Conservation (phyloP, 2,888 invertebrate genomes). For the Pristionchus mayeri region DNA sequence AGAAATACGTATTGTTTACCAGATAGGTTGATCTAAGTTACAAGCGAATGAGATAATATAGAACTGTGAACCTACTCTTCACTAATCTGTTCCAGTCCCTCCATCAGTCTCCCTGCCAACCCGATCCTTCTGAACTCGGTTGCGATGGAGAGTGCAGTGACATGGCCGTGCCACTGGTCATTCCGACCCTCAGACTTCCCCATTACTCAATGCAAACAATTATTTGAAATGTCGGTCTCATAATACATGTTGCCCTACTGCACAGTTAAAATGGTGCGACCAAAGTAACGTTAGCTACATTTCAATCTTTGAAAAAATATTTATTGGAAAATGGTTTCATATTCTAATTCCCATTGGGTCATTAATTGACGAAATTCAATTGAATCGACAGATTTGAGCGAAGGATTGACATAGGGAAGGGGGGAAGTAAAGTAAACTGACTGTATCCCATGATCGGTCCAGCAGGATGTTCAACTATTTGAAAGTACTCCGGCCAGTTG, state of each 20-base stretch:
- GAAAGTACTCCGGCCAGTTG: slow-evolving; percentile 98
- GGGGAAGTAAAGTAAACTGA: slow-evolving; percentile 80
- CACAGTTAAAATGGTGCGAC: too few relatives aligned
- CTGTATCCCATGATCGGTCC: slow-evolving; percentile 99
- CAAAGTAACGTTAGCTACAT: too few relatives aligned
- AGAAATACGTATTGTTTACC: too few relatives aligned
- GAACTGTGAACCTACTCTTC: slow-evolving; percentile 85
- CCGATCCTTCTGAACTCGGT: slow-evolving; percentile 93
- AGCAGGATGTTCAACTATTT: slow-evolving; percentile 94
- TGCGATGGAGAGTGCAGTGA: slow-evolving; percentile 96
- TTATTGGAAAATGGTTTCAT: too few relatives aligned
- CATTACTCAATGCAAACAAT: slow-evolving; percentile 85
- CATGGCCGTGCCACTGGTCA: slow-evolving; percentile 99
- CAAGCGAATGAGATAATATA: too few relatives aligned
- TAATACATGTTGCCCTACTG: not conserved
- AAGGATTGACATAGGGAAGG: too few relatives aligned
- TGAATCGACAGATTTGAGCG: too few relatives aligned
- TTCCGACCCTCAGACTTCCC: slow-evolving; percentile 97
- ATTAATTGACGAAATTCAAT: too few relatives aligned
- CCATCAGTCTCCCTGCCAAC: slow-evolving; percentile 93
- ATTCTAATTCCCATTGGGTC: too few relatives aligned
- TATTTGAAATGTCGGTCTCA: too few relatives aligned
- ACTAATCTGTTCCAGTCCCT: slow-evolving; percentile 92
- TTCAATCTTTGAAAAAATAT: too few relatives aligned
- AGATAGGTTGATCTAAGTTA: too few relatives aligned